Conservation (phyloP, 2,113 vertebrate species). For the Petrocephalus zakoni region DNA sequence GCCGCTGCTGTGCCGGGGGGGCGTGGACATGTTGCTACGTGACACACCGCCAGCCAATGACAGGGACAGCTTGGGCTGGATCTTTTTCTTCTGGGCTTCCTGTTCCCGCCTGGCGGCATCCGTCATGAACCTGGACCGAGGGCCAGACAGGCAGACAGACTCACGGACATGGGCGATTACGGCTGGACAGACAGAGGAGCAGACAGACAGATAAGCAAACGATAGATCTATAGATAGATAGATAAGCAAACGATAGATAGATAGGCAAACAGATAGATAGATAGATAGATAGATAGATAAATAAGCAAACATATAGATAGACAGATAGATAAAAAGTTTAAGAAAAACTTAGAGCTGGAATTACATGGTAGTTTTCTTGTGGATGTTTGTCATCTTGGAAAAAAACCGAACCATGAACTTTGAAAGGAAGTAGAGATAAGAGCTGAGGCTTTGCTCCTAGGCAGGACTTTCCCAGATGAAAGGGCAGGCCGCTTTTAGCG, state of each 20-base stretch:
- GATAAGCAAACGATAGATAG: neutral
- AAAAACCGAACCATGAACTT: neutral
- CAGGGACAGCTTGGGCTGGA: constrained; percentile 88
- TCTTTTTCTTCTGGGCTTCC: constrained; percentile 92
- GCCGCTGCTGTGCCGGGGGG: constrained; percentile 94
- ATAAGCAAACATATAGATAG: neutral
- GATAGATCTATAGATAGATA: neutral
- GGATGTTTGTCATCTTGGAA: neutral
- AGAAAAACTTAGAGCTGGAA: neutral
- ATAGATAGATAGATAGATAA: neutral
- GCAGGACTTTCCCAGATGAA: neutral
- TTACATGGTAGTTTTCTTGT: neutral
- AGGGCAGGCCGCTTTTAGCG: neutral
- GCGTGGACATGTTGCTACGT: constrained; percentile 91
- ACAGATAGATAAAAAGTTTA: neutral
- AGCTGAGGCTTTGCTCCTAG: neutral
- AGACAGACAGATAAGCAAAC: neutral
- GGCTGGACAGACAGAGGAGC: neutral
- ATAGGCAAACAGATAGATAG: neutral
- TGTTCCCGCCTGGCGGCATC: constrained; percentile 95
- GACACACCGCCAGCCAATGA: constrained; percentile 86
- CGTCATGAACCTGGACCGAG: constrained; percentile 83
- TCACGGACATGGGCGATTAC: neutral
- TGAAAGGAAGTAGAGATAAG: neutral
- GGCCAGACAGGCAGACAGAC: neutral